These are phyloP conservation scores for Neosilurus mollespiculum DNA, from an alignment of 2,797 vertebrate genomes.

Conservation along the genomic window DNA sequence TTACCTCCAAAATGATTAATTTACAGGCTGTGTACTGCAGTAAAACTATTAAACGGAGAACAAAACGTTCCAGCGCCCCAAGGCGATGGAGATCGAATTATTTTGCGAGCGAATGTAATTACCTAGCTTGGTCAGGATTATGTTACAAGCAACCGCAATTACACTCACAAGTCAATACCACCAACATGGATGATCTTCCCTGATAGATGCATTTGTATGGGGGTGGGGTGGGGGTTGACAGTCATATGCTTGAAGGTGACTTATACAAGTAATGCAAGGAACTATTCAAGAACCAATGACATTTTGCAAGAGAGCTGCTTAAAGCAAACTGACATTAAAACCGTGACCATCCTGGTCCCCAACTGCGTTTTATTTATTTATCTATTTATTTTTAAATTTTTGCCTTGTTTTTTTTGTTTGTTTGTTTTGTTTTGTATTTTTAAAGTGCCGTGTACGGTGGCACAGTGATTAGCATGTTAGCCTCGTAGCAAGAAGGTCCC, in stretches of 20 bases:
- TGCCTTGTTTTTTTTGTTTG: too few species aligned
- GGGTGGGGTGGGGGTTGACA: neutral
- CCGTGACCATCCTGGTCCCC: neutral
- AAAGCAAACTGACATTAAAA: slow-evolving; percentile 2
- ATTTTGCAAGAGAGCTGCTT: slow-evolving; percentile 3
- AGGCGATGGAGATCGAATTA: slow-evolving; percentile 38
- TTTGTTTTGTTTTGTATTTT: too few species aligned
- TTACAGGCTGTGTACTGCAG: slow-evolving; percentile 30
- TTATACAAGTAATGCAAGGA: neutral
- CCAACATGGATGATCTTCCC: slow-evolving; percentile 21
- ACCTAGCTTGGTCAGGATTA: slow-evolving; percentile 41
- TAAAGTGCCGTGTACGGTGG: too few species aligned
- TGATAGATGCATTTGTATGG: slow-evolving; percentile 12
- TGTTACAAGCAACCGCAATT: slow-evolving; percentile 40
- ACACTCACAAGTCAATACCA: slow-evolving; percentile 29
- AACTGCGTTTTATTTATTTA: neutral
- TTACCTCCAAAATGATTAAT: slow-evolving; percentile 42
- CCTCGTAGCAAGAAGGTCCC: too few species aligned
- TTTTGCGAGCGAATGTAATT: slow-evolving; percentile 47
- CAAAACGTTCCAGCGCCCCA: slow-evolving; percentile 25
- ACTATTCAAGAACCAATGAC: neutral
- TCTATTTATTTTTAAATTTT: neutral
- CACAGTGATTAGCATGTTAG: too few species aligned
- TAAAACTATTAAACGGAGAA: slow-evolving; percentile 49
- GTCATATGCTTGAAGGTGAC: neutral